Evolutionary conservation across 2,797 vertebrate species (phyloP), one percentile per base, ranked within the genome.

Genomic region (Cyclopterus lumpus): DNA sequence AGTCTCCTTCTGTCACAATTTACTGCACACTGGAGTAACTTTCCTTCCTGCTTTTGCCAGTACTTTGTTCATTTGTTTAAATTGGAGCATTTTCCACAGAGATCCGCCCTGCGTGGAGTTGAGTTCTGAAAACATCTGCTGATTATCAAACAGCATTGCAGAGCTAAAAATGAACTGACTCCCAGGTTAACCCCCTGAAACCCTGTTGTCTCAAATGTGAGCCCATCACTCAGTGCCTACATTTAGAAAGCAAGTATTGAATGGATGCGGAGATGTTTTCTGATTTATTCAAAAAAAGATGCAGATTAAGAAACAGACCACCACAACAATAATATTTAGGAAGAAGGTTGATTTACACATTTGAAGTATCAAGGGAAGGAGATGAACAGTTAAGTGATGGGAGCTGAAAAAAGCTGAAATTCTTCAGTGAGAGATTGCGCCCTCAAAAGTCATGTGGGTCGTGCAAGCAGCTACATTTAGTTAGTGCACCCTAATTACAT

Each of bases 71-170:
- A 82, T 63, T 73, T 0, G 6, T 59, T 80, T 73, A 78, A 83
- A 80, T 65, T 78, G 73, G 49, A 72, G 48, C 57, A 75, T 82
- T 80, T 88, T 82, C 80, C 67, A 82, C 49, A 67, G 59, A 75
- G 78, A 80, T 74, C 62, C 78, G 73, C 68, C 79, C 85, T 87
- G 87, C 48, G 6, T 72, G 34, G 67, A 85, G 78, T 11, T 75
- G 51, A 78, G 72, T 64, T 84, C 55, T 79, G 60, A 66, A 78
- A 80, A 81, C 70, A 86, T 67, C 68, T 26, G 20, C 67, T 79
- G 78, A 79, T 84, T 82, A 79, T 82, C 69, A 85, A 84, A 80
- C 74, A 82, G 80, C 20, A 51, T 40, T 10, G 42, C 46, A 60
- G 51, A 62, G 46, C 15, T 18, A 44, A 76, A 66, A 48, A 59